Conservation (phyloP, 2,113 vertebrate species). For the Vombatus ursinus region DNA sequence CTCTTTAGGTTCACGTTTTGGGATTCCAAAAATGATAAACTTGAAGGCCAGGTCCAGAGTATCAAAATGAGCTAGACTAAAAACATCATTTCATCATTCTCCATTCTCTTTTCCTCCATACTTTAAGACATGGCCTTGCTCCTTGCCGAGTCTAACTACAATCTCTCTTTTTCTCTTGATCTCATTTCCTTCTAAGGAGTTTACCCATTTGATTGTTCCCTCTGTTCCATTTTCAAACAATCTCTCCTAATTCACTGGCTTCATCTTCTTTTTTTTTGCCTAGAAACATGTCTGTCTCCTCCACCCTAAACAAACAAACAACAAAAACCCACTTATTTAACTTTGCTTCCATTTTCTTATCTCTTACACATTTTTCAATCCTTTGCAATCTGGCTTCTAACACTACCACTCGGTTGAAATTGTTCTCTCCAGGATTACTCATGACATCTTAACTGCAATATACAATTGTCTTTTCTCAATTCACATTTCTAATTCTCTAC, state of each 20-base stretch:
- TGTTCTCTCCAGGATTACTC: not conserved
- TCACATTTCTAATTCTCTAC: too few relatives aligned
- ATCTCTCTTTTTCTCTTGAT: not conserved
- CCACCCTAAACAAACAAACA: not conserved
- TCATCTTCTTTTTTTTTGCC: not conserved
- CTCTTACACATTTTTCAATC: not conserved
- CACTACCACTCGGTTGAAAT: not conserved
- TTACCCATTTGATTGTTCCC: not conserved
- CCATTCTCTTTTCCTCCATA: too few relatives aligned
- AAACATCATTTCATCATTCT: too few relatives aligned
- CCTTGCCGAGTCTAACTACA: not conserved
- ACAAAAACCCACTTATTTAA: not conserved
- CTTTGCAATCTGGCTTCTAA: not conserved
- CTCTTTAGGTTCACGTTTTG: too few relatives aligned
- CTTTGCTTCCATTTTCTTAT: not conserved
- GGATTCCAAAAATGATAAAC: too few relatives aligned
- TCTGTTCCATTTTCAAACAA: not conserved
- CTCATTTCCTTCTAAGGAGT: not conserved
- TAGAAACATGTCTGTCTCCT: not conserved
- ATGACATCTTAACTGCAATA: not conserved
- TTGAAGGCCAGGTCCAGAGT: too few relatives aligned
- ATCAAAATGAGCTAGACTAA: too few relatives aligned
- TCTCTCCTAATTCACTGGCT: not conserved
- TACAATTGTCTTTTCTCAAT: too few relatives aligned
- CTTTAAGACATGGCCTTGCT: too few relatives aligned